These are phyloP conservation scores for Oxystoma pomonae DNA, from an alignment of 2,888 invertebrate genomes.

Conservation along the genomic window DNA sequence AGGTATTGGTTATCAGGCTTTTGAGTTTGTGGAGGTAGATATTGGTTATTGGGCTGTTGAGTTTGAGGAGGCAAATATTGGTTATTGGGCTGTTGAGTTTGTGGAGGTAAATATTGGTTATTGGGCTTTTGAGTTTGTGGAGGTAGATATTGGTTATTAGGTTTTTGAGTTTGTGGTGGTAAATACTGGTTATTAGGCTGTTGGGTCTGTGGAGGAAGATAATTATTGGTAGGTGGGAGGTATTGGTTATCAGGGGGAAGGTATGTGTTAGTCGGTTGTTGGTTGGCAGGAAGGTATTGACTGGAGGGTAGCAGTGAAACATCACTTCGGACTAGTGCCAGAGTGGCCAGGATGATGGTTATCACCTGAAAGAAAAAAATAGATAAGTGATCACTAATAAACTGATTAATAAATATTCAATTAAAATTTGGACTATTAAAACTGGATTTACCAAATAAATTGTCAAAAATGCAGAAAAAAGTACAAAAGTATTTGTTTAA, in stretches of 20 bases:
- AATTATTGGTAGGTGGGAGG: conserved; percentile 28
- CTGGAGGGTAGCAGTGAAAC: conserved; percentile 43
- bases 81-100: conserved; percentile 32
- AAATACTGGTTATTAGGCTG: conserved; percentile 34
- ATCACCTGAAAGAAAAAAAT: conserved; percentile 33
- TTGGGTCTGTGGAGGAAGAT: conserved; percentile 30
- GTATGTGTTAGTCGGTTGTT: conserved; percentile 19
- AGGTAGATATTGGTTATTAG: conserved; percentile 31
- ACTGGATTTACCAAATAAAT: too few species aligned
- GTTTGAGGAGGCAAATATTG: conserved; percentile 34
- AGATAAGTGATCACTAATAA: too few species aligned
- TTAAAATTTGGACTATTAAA: too few species aligned
- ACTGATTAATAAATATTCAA: too few species aligned
- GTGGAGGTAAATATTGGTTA: conserved; percentile 35
- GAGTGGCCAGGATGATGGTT: conserved; percentile 31
- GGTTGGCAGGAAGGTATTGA: conserved; percentile 41
- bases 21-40: conserved; percentile 32
- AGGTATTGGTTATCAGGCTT: conserved; percentile 27
- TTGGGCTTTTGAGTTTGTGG: conserved; percentile 34
- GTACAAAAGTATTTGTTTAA: too few species aligned
- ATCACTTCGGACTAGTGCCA: conserved; percentile 40
- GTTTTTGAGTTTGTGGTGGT: conserved; percentile 33
- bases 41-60: conserved; percentile 34
- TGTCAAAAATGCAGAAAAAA: too few species aligned
- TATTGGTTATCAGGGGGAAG: conserved; percentile 36